Evolutionary conservation across 2,888 invertebrate species (phyloP), one percentile per base, ranked within the genome.

Genomic region (Leucophenga maculata): DNA sequence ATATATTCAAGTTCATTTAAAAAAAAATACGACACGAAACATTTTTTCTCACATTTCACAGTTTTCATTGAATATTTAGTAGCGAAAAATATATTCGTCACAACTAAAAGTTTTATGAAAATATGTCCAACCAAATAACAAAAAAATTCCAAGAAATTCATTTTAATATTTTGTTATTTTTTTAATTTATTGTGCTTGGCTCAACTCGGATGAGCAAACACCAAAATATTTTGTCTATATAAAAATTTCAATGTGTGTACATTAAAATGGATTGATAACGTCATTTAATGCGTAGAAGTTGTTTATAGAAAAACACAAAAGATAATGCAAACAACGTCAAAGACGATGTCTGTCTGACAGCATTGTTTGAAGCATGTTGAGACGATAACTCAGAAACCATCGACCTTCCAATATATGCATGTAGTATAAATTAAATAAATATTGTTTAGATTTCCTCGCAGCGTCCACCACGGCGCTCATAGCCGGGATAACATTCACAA

Each of bases 401-500:
- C 54, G 44, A 26, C 39, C 39, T 39, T 39, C n/a, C n/a, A 1
- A 39, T 39, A 3, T 39, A 11, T 39, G 39, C 8, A 11, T 39
- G 3, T 26, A 26, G 26, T 11, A 39, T 39, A 11, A 39, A 39
- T 8, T 11, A 39, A 39, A 6, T 6, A 6, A 39, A 60, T 16
- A 16, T n/a, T 18, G 1, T 65, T 26, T 6, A 64, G 55, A 14
- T 18, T 13, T 69, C 65, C 20, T 78, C 72, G 16, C 77, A 80
- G 11, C 69, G 69, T 16, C 74, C 77, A 18, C 70, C 75, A 18
- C 78, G 80, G 9, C 74, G 72, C 18, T 54, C 70, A 64, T 26
- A 80, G 20, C 84, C 84, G 1, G 86, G 86, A 26, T 77, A 83
- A 69, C 88, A 88, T 50, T 83, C 83, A 71, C 90, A 90, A 1